Evolutionary conservation across 2,797 vertebrate genomes (phyloP).

Genomic region (Melanogrammus aeglefinus): DNA sequence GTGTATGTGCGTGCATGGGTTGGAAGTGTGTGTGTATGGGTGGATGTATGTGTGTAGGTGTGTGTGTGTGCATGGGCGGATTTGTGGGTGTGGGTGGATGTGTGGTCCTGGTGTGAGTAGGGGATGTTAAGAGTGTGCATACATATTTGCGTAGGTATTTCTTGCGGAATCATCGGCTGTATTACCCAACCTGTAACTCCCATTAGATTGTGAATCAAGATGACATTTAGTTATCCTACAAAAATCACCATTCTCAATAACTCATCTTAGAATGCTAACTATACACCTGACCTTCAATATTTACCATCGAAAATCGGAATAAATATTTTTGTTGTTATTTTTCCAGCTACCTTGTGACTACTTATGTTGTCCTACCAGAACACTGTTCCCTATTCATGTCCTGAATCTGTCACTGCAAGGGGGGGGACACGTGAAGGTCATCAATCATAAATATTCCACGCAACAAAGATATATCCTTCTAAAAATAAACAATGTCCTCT

Average conservation of each 20-base stretch:
- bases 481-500: conserved; percentile 26
- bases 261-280: background rate
- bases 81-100: background rate
- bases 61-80: background rate
- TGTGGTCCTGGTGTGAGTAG: background rate
- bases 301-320: background rate
- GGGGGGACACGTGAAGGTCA: conserved; percentile 67
- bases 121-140: background rate
- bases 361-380: too few relatives aligned
- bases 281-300: background rate
- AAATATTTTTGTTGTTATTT: background rate
- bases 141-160: background rate
- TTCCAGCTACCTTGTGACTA: background rate
- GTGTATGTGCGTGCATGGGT: too few relatives aligned
- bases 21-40: too few relatives aligned
- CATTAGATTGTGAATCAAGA: too few relatives aligned
- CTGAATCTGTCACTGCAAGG: conserved; percentile 26
- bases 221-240: too few relatives aligned
- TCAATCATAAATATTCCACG: conserved; percentile 55
- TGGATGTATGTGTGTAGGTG: too few relatives aligned
- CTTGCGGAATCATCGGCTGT: background rate
- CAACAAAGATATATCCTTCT: conserved; percentile 38
- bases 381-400: conserved; percentile 35
- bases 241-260: conserved; percentile 31
- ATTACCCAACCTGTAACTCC: too few relatives aligned